Base-by-base conservation (phyloP, 2,888 invertebrate species). In the Apoda limacodes region DNA sequence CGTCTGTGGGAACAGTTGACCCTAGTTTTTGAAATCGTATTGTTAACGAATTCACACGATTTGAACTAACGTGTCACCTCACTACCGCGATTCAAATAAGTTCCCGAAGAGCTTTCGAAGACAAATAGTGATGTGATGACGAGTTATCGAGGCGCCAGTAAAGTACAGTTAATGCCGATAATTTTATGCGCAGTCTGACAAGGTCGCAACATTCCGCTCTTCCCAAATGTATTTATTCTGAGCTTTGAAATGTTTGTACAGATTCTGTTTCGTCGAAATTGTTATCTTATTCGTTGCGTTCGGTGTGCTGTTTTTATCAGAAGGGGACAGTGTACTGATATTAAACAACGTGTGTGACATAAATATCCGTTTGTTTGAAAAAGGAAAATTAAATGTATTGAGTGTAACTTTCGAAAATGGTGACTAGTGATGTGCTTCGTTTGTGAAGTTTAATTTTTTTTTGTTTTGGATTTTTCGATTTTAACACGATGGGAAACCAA, bases 401-500 rank as follows among this genome's bases (percentile, higher is more conserved):
- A n/a, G n/a, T n/a, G n/a, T n/a, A n/a, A n/a, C n/a, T n/a, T n/a
- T n/a, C n/a, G n/a, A n/a, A n/a, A n/a, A n/a, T n/a, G n/a, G n/a
- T n/a, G n/a, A n/a, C n/a, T n/a, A n/a, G n/a, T n/a, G n/a, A n/a
- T n/a, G n/a, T n/a, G n/a, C n/a, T n/a, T n/a, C n/a, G 36, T 33
- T 37, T 45, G 50, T 46, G 49, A 39, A 46, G 26, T 40, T 32
- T 19, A 28, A 28, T 20, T 11, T 28, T 29, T 29, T 34, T 22
- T 28, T 35, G 35, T 42, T 41, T 40, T 34, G 34, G 37, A 34
- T 42, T 39, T 40, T 36, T 19, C 35, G 32, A 29, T 30, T 30
- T n/a, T n/a, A n/a, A n/a, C 39, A 69, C 45, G 50, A 92, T 91
- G 92, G 92, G 92, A 58, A 92, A 92, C 69, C 90, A 90, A 72